A percentile compares a stretch with the other conserved stretches of the same genome.
Conservation (phyloP, 2,113 vertebrate genomes). For the Oxyruncus cristatus region DNA sequence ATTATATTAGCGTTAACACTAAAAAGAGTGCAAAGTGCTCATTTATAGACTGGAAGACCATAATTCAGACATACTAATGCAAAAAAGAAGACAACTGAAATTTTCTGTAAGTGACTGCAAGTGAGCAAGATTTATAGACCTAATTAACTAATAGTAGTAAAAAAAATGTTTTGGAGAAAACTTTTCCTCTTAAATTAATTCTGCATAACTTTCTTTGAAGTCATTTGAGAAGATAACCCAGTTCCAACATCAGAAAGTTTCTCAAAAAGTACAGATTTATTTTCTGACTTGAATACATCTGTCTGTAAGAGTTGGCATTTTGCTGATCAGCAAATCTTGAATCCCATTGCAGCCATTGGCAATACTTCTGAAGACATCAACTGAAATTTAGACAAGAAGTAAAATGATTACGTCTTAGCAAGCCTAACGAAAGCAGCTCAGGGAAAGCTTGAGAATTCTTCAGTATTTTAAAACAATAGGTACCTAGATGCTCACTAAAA, state of each 20-base stretch:
- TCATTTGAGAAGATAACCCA: not conserved
- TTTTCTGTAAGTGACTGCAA: not conserved
- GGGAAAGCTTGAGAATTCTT: not conserved
- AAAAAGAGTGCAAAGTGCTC: not conserved
- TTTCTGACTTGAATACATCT: slow-evolving; percentile 80
- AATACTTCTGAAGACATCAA: slow-evolving; percentile 79
- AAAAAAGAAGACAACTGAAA: not conserved
- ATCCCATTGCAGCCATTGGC: slow-evolving; percentile 75
- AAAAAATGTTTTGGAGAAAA: not conserved
- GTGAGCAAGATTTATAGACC: not conserved
- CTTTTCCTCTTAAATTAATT: not conserved
- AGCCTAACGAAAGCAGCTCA: not conserved
- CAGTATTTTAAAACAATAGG: not conserved
- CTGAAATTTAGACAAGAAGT: slow-evolving; percentile 75
- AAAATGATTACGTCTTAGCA: not conserved
- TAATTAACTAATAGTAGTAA: not conserved
- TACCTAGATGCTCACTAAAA: not conserved
- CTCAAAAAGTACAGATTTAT: not conserved
- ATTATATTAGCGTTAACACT: not conserved
- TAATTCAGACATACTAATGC: not conserved
- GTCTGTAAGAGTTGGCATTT: slow-evolving; percentile 82
- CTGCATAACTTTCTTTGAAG: not conserved
- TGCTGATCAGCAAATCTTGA: slow-evolving; percentile 77
- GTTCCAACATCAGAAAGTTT: not conserved
- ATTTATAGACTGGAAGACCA: not conserved